phyloP scores from a whole-genome alignment of 2,797 vertebrate genomes.

The Liparis tanakae region DNA sequence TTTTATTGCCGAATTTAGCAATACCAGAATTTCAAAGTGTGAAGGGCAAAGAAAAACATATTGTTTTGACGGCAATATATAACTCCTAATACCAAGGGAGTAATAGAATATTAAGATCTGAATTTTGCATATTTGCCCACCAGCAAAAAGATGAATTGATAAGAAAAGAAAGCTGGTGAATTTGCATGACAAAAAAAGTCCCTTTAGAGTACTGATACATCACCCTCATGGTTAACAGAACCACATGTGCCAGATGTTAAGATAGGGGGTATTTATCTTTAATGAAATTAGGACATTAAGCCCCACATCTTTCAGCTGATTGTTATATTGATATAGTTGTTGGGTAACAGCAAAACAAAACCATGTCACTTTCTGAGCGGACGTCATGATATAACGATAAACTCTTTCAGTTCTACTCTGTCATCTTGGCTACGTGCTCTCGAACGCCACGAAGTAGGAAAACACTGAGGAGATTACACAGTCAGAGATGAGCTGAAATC shows the following conservation, averaged over 20 bases:
- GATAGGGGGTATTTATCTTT: conserved; percentile 54
- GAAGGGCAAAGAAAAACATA: conserved; percentile 50
- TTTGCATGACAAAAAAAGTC: conserved; percentile 76
- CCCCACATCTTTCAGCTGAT: conserved; percentile 25
- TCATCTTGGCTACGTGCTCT: conserved; percentile 52
- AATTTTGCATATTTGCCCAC: conserved; percentile 76
- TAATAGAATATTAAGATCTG: conserved; percentile 71
- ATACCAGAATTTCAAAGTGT: conserved; percentile 45
- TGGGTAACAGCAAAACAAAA: conserved; percentile 29
- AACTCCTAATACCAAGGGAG: conserved; percentile 59
- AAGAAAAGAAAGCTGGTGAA: conserved; percentile 65
- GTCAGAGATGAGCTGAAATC: conserved; percentile 33
- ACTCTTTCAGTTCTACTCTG: conserved; percentile 57
- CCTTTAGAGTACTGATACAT: conserved; percentile 61
- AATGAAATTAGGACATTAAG: conserved; percentile 52
- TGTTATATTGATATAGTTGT: conserved; percentile 33
- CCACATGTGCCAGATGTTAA: conserved; percentile 54
- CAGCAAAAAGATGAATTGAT: conserved; percentile 75
- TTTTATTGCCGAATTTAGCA: conserved; percentile 61
- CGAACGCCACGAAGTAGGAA: conserved; percentile 48
- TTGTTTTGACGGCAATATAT: conserved; percentile 62
- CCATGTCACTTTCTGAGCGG: conserved; percentile 31
- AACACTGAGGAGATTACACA: conserved; percentile 60
- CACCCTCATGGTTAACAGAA: conserved; percentile 61
- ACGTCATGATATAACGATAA: conserved; percentile 61